Base-by-base conservation (phyloP, 2,888 invertebrate species). In the Apomyelois bistriatella region DNA sequence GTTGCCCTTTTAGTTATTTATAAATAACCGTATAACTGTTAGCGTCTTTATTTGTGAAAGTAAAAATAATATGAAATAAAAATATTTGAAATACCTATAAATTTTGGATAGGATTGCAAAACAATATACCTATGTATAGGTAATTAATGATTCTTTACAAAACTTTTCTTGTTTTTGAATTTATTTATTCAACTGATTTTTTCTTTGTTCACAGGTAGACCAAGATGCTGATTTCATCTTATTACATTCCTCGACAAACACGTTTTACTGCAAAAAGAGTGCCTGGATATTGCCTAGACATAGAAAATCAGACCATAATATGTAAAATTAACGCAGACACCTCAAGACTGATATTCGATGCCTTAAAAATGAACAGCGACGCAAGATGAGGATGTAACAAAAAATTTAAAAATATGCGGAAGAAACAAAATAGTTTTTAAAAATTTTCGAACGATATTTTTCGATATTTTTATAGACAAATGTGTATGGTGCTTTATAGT, bases 281-380 rank as follows among this genome's bases (percentile, higher is more conserved):
- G 43, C 53, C 50, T 55, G n/a, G 38, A 40, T 38, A 38, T 55
- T 54, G 57, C 53, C 52, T 47, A 54, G 53, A 60, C 47, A 58
- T 54, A 56, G 60, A 58, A 55, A 57, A 49, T 56, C 46, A 28
- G 53, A 58, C 53, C 59, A 61, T 56, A 74, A 58, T 68, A 80
- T 79, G 74, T 70, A 63, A 74, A 66, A 57, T 57, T 56, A 61
- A 54, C 56, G 56, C 59, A 37, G 53, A 60, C 55, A 60, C 55
- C 54, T 61, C 68, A 84, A 88, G 85, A 87, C 84, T 86, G 84
- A 83, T 66, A 63, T 65, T 66, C 61, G 70, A 77, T 76, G 87
- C 86, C 87, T 87, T 88, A 78, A 74, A 72, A 66, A 79, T 72
- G 67, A 80, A 63, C 65, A 76, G 72, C 68, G 76, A 80, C 60